Evolutionary conservation across 2,888 invertebrate species (phyloP).

Genomic region (Hetaerina titia): DNA sequence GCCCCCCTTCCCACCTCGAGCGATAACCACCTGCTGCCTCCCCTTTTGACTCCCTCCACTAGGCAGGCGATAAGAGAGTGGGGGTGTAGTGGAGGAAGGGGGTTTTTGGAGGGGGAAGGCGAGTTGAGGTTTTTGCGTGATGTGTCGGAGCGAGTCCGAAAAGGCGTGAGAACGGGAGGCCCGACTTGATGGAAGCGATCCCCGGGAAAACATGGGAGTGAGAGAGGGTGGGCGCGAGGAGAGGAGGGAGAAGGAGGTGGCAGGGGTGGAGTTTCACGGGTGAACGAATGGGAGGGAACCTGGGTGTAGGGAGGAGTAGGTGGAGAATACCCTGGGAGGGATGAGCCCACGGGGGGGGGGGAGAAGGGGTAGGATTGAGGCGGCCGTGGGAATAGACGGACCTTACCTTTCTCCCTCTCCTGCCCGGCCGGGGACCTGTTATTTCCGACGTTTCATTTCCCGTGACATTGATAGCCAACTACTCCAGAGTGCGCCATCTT

Average conservation of each 20-base stretch:
- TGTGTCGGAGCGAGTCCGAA: not conserved
- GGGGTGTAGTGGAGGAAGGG: no score
- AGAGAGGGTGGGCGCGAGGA: not conserved
- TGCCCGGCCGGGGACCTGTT: not conserved
- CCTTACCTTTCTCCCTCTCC: not conserved
- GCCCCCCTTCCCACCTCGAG: no score
- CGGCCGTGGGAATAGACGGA: not conserved
- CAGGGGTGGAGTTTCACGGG: not conserved
- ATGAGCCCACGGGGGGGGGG: not conserved
- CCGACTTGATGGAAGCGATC: not conserved
- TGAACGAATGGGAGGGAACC: not conserved
- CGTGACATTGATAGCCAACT: constrained; percentile 33
- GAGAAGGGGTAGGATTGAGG: not conserved
- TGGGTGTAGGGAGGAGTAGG: no score
- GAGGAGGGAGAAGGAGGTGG: not conserved
- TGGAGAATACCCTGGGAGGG: not conserved
- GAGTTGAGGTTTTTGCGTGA: not conserved
- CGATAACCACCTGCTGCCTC: no score
- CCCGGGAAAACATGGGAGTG: not conserved
- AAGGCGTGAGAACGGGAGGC: not conserved
- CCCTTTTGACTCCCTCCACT: no score
- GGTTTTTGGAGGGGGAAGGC: not conserved
- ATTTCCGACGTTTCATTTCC: constrained; percentile 8
- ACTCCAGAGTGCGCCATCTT: not conserved
- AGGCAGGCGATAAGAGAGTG: no score